Evolutionary conservation across 2,888 invertebrate species (phyloP).

Genomic region (Acanthosepion lycidas): DNA sequence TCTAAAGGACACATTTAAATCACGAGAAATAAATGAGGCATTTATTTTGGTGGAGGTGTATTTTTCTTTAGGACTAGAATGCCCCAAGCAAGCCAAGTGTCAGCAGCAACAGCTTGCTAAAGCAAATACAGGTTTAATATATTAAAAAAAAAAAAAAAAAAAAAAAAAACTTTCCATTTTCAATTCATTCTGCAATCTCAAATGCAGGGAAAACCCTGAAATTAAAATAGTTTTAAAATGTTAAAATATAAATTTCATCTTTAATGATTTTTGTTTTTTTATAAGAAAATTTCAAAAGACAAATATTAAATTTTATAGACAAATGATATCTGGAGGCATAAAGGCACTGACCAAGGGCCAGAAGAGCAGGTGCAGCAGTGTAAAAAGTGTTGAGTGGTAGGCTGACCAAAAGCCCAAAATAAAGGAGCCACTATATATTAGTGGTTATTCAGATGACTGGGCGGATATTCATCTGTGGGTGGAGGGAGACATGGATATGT

Average conservation of each 20-base stretch:
- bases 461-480: neutral
- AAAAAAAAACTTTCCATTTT: neutral
- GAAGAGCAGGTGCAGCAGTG: neutral
- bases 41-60: neutral
- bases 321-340: neutral
- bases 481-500: neutral
- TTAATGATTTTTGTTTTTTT: neutral
- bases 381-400: neutral
- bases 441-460: neutral
- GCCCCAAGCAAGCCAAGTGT: neutral
- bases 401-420: neutral
- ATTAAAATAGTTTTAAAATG: too few relatives aligned
- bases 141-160: neutral
- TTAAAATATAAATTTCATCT: neutral
- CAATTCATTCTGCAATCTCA: neutral
- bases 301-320: neutral
- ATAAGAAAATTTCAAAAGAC: neutral
- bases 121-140: neutral
- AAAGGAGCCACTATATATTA: neutral
- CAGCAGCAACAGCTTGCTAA: neutral
- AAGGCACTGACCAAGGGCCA: constrained; percentile 12
- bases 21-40: too few relatives aligned
- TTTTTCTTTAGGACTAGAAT: neutral
- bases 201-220: neutral
- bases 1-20: neutral